phyloP scores from a whole-genome alignment of 37 sponge, comb jelly and placozoan genomes.

The Axinella damicornis region DNA sequence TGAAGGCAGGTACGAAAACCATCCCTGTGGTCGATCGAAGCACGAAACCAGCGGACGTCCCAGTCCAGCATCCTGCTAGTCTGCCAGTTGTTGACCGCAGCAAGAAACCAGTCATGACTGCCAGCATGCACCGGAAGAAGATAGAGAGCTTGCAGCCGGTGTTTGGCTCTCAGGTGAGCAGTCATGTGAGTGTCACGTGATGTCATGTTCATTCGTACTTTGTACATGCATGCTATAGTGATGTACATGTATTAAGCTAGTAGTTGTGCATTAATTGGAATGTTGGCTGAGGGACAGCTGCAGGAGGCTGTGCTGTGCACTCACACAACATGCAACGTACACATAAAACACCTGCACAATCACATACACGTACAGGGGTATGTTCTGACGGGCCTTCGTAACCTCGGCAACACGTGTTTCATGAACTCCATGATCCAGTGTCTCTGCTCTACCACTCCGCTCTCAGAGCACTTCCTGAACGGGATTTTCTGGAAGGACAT shows the following conservation, averaged over 20 bases:
- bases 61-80: background rate
- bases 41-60: background rate
- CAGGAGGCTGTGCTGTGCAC: no score
- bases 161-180: slow-evolving; percentile 54
- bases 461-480: slow-evolving; percentile 61
- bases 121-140: slow-evolving; percentile 35
- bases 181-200: no score
- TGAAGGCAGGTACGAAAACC: background rate
- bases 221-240: no score
- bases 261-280: no score
- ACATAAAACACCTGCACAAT: background rate
- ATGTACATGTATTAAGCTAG: no score
- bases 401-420: slow-evolving; percentile 93
- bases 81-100: slow-evolving; percentile 75
- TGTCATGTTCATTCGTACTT: no score
- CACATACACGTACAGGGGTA: slow-evolving; percentile 18
- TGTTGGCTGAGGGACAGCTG: no score
- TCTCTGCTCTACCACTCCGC: slow-evolving; percentile 67
- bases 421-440: slow-evolving; percentile 92
- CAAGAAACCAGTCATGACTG: slow-evolving; percentile 64
- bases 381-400: slow-evolving; percentile 80
- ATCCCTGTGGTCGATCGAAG: slow-evolving; percentile 12
- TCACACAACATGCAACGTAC: no score
- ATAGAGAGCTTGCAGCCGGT: slow-evolving; percentile 39
- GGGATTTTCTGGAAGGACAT: slow-evolving; percentile 57